Percentiles rank a stretch among this genome's conserved stretches.
Evolutionary conservation across 2,888 invertebrate genomes (phyloP).

Genomic region (Aphodius granarius): DNA sequence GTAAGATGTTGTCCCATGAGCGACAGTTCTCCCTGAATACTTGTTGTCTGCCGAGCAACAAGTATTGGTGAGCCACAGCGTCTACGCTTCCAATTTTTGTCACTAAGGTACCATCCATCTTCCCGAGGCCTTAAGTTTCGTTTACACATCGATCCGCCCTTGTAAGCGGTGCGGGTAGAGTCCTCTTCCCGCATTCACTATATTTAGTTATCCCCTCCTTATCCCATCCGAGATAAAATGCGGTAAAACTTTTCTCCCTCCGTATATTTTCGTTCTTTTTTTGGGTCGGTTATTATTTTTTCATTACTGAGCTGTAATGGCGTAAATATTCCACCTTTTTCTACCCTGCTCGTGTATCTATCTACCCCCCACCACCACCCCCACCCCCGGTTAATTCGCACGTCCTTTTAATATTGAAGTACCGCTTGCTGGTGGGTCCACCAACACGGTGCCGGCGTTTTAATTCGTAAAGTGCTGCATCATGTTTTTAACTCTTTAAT

Average conservation of each 20-base stretch:
- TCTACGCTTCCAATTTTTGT: conserved; percentile 5
- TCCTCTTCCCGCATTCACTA: background rate
- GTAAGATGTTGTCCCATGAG: background rate
- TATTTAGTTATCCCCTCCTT: conserved; percentile 3
- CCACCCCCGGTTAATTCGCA: background rate
- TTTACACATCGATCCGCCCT: background rate
- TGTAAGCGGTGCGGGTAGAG: background rate
- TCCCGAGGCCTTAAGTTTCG: conserved; percentile 7
- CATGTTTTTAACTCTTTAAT: background rate
- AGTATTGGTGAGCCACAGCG: background rate
- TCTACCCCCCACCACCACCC: too few relatives aligned
- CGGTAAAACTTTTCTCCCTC: background rate
- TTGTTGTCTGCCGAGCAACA: background rate
- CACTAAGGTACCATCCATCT: conserved; percentile 8
- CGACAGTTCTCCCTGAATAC: background rate
- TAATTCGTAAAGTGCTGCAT: background rate
- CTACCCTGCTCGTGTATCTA: background rate
- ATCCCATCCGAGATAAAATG: conserved; percentile 13
- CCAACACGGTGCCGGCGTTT: background rate
- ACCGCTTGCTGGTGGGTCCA: background rate
- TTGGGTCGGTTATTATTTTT: background rate
- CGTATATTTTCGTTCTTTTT: background rate
- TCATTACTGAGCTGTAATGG: background rate
- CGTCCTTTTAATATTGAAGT: background rate
- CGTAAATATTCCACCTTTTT: background rate